Base-by-base conservation (phyloP, 2,888 invertebrate species). In the Leptodirus hochenwartii region DNA sequence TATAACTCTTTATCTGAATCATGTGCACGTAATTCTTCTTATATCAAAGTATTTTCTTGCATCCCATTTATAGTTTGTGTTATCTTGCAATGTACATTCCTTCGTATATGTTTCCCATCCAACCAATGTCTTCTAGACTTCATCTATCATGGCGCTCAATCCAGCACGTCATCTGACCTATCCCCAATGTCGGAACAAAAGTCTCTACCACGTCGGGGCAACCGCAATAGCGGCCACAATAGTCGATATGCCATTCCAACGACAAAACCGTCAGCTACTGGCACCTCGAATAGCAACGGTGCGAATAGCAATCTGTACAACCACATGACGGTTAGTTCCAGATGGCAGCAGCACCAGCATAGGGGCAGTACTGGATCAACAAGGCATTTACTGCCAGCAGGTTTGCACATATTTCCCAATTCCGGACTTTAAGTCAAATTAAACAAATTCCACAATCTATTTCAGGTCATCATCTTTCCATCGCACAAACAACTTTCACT, bases 171-270 rank as follows among this genome's bases (percentile, higher is more conserved):
- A 40, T 75, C 75, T 50, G 76, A 76, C 60, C 66, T 75, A 50
- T 75, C 75, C 43, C 75, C 75, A 47, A 74, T 74, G 72, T 72
- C 74, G 48, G 76, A 75, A 53, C 74, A 75, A 57, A 75, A 75
- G 54, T 75, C 74, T 43, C 59, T 75, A 48, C 74, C 75, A 43
- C 63, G 75, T 49, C 64, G 74, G 53, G 69, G 66, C 55, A 66
- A 70, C 53, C n/a, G n/a, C n/a, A n/a, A n/a, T n/a, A n/a, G n/a
- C n/a, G n/a, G n/a, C n/a, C n/a, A n/a, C n/a, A n/a, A n/a, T n/a
- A 68, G 71, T 56, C 71, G 71, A 70, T 72, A 65, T 58, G 32
- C 37, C 33, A 35, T 34, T 34, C 33, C 38, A 22, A 43, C 39
- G 42, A n/a, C n/a, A n/a, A n/a, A n/a, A n/a, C n/a, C n/a, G n/a